Evolutionary conservation across 2,797 vertebrate genomes (phyloP).

Genomic region (Jordanella pulchra): DNA sequence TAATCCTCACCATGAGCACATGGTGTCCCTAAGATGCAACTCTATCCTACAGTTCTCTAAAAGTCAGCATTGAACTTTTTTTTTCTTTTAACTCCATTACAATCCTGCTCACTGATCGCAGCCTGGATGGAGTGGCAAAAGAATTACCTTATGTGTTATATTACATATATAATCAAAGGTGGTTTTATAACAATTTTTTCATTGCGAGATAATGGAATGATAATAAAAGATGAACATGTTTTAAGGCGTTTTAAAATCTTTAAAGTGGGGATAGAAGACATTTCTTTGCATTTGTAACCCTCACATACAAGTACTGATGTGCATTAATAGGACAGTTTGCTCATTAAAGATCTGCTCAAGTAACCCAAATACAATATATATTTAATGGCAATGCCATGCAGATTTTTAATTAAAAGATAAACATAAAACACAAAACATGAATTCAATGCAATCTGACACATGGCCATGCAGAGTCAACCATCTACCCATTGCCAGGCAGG

Average conservation of each 20-base stretch:
- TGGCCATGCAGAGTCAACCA: constrained; percentile 62
- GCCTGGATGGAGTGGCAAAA: background rate
- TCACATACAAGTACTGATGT: constrained; percentile 1
- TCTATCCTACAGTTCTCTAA: background rate
- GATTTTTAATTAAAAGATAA: constrained; percentile 30
- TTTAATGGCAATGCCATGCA: constrained; percentile 55
- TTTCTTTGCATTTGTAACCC: background rate
- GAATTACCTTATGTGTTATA: background rate
- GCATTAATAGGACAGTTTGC: constrained; percentile 25
- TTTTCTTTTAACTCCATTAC: background rate
- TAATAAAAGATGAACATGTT: background rate
- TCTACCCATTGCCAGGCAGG: constrained; percentile 64
- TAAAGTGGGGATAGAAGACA: background rate
- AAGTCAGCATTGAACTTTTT: background rate
- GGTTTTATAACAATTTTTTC: background rate
- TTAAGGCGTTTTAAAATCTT: background rate
- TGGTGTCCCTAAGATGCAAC: background rate
- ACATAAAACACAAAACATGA: constrained; percentile 22
- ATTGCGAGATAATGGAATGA: background rate
- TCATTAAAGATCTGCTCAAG: constrained; percentile 16
- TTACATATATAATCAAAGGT: background rate
- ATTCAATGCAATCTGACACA: constrained; percentile 34
- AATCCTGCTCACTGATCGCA: background rate
- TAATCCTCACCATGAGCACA: background rate
- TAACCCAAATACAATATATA: constrained; percentile 7